Evolutionary conservation across 1,140 invertebrate genomes (phyloP), one percentile per base, ranked within the genome.

Genomic region (Euschistus heros): DNA sequence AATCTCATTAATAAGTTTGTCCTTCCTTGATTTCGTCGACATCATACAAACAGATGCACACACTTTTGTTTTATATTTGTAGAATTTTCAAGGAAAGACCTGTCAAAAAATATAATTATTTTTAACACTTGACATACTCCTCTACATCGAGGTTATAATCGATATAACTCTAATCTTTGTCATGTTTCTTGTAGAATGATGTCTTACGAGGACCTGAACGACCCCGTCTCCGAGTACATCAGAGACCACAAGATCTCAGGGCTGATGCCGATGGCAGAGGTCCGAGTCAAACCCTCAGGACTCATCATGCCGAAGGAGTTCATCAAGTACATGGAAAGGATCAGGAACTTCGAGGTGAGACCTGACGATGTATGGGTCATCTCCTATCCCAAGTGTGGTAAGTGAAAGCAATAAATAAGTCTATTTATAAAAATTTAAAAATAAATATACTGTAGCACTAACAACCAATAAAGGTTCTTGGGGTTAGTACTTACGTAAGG

Each of bases 371-470:
- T 76, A 10, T 79, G 75, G 75, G 71, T 79, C 47, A 73, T 79
- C 18, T 77, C 75, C 26, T 79, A 74, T 65, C 77, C 78, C 0
- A 80, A 79, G 68, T 78, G 76, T 67, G 79, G 79, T 75, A 69
- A 72, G 70, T 71, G 50, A 67, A 87, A 47, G 4, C 7, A 10
- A 44, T 44, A 44, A 10, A 44, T 44, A 44, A 10, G 17, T 44
- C 7, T 44, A 44, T 44, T 10, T 44, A 44, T 44, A 44, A 10
- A 44, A 10, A 44, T 44, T 10, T 44, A 44, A 10, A 44, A 10
- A 44, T 44, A 44, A 10, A 44, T 44, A 44, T 44, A 44, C n/a
- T n/a, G n/a, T n/a, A n/a, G n/a, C n/a, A n/a, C n/a, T n/a, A n/a
- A n/a, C n/a, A n/a, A n/a, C n/a, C n/a, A n/a, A n/a, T n/a, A n/a